phyloP scores from a whole-genome alignment of 2,797 vertebrate species.

The Micropoecilia bifurca region DNA sequence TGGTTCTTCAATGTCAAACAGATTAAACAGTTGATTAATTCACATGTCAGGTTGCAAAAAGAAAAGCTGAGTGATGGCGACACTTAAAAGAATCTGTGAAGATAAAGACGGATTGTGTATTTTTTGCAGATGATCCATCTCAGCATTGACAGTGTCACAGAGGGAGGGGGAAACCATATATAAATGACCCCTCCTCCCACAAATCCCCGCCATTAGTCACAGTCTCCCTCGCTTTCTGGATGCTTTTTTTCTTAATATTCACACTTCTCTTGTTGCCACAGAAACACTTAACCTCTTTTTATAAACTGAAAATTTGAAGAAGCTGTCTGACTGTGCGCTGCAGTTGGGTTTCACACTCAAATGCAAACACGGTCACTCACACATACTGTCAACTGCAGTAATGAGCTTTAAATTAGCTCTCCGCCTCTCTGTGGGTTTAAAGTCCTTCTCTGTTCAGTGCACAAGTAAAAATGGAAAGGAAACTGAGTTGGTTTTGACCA shows the following conservation, averaged over 20 bases:
- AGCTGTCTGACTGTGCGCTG: slow-evolving; percentile 42
- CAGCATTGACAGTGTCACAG: slow-evolving; percentile 56
- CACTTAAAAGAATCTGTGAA: slow-evolving; percentile 42
- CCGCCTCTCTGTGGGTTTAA: slow-evolving; percentile 15
- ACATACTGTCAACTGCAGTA: slow-evolving; percentile 33
- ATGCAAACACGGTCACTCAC: slow-evolving; percentile 7
- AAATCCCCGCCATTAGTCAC: slow-evolving; percentile 66
- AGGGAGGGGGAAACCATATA: slow-evolving; percentile 74
- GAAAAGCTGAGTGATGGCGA: slow-evolving; percentile 51
- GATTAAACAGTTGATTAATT: slow-evolving; percentile 29
- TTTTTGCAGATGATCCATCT: slow-evolving; percentile 69
- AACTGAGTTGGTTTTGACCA: slow-evolving; percentile 40
- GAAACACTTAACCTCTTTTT: slow-evolving; percentile 42
- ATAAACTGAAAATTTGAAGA: slow-evolving; percentile 68
- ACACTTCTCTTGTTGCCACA: slow-evolving; percentile 50
- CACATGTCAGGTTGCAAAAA: slow-evolving; percentile 49
- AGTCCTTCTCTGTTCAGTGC: slow-evolving; percentile 18
- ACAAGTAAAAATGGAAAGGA: slow-evolving; percentile 33
- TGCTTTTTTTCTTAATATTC: slow-evolving; percentile 35
- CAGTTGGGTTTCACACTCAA: slow-evolving; percentile 20
- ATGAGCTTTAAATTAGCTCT: slow-evolving; percentile 42
- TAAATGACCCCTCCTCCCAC: slow-evolving; percentile 64
- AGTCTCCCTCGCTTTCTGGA: slow-evolving; percentile 39
- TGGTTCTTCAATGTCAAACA: background rate
- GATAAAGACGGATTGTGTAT: slow-evolving; percentile 40